Conservation (phyloP, 2,797 vertebrate genomes). For the Graptemys geographica region DNA sequence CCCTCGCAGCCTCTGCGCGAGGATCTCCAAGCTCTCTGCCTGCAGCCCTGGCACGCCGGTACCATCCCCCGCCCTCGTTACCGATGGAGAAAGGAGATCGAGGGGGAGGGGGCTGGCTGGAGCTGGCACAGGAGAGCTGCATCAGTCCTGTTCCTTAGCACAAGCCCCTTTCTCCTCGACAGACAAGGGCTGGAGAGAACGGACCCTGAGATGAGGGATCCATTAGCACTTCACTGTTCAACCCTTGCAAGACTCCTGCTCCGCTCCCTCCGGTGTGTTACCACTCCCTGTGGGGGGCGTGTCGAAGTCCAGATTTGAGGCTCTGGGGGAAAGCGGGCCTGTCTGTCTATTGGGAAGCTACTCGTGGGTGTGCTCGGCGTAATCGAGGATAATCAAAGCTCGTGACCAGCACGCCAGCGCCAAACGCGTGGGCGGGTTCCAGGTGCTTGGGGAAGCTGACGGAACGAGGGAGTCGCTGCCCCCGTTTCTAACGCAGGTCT, state of each 20-base stretch:
- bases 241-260: neutral
- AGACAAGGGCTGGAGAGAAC: too few species aligned
- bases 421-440: neutral
- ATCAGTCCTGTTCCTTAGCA: neutral
- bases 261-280: neutral
- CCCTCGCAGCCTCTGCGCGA: neutral
- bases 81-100: too few species aligned
- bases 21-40: too few species aligned
- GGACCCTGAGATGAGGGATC: neutral
- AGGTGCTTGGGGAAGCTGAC: neutral
- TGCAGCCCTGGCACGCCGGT: too few species aligned
- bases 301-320: too few species aligned
- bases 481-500: neutral
- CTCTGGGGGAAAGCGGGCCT: neutral
- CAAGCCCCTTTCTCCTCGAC: neutral
- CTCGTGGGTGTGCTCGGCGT: neutral
- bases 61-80: too few species aligned
- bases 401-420: neutral
- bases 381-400: neutral
- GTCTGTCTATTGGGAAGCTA: neutral
- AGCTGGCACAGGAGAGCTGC: too few species aligned
- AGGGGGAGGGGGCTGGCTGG: neutral
- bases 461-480: neutral
- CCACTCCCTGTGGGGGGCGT: too few species aligned
- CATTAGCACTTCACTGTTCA: neutral